A percentile compares a stretch with the other conserved stretches of the same genome.
These are phyloP conservation scores for Apodemus agrarius DNA, from an alignment of 2,797 vertebrate species.

Conservation along the genomic window DNA sequence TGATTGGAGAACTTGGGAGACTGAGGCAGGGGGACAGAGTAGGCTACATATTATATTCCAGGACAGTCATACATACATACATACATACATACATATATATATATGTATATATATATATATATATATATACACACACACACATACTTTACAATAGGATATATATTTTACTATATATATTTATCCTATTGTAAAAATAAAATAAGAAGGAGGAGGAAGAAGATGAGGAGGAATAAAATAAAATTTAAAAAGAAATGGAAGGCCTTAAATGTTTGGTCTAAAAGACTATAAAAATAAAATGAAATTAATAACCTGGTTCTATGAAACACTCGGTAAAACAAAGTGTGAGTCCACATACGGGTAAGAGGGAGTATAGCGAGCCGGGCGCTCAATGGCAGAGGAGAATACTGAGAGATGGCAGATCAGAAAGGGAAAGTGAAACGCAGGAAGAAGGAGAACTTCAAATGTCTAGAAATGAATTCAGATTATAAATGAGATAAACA, in stretches of 20 bases:
- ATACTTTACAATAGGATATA: no score
- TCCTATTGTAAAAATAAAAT: neutral
- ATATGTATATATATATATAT: neutral
- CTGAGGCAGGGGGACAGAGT: neutral
- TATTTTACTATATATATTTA: no score
- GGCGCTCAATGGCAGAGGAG: neutral
- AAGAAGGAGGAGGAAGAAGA: neutral
- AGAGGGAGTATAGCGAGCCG: neutral
- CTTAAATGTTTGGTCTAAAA: neutral
- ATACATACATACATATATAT: neutral
- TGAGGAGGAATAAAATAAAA: neutral
- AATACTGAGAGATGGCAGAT: neutral
- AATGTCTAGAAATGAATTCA: neutral
- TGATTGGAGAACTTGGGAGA: neutral
- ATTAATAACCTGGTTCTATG: neutral
- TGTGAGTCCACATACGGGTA: neutral
- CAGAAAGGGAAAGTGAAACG: neutral
- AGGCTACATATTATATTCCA: neutral
- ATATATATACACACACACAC: no score
- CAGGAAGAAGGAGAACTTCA: neutral
- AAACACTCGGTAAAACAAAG: slow-evolving; percentile 11
- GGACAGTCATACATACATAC: neutral
- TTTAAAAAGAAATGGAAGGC: neutral
- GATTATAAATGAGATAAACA: neutral
- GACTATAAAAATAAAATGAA: neutral